Percentiles rank a stretch among this genome's conserved stretches.
Evolutionary conservation across 2,888 invertebrate genomes (phyloP).

Genomic region (Xanthorhoe spadicearia): DNA sequence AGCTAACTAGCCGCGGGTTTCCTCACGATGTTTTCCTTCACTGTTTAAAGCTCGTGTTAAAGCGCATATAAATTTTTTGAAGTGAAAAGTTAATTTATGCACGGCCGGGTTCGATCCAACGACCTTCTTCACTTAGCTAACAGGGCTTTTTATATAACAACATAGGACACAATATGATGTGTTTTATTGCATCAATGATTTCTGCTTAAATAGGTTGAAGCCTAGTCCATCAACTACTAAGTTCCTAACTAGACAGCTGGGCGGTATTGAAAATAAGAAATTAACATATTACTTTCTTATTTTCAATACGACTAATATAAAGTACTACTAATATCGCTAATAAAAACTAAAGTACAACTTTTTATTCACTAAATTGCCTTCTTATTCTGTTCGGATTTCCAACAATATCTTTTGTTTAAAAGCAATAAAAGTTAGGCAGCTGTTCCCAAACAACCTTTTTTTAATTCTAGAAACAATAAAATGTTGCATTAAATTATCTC

Average conservation of each 20-base stretch:
- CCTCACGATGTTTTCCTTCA: no score
- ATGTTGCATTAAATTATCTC: constrained; percentile 18
- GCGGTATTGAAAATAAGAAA: background rate
- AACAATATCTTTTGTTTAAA: background rate
- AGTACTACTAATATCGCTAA: no score
- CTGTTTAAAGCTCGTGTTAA: no score
- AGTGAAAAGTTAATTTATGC: no score
- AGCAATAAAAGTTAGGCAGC: constrained; percentile 4
- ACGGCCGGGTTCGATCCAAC: no score
- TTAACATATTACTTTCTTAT: background rate
- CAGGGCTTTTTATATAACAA: background rate
- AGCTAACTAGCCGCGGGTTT: no score
- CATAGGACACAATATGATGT: background rate
- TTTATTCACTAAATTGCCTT: background rate
- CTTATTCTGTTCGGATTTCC: background rate
- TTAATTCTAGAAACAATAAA: constrained; percentile 18
- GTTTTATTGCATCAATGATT: background rate
- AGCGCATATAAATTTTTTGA: no score
- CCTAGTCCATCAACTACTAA: background rate
- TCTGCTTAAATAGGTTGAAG: background rate
- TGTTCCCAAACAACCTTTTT: constrained; percentile 8
- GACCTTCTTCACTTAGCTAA: no score
- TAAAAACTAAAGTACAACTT: no score
- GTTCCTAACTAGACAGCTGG: background rate
- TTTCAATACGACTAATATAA: no score